Evolutionary conservation across 2,797 vertebrate genomes (phyloP).

Genomic region (Sorex maritimensis): DNA sequence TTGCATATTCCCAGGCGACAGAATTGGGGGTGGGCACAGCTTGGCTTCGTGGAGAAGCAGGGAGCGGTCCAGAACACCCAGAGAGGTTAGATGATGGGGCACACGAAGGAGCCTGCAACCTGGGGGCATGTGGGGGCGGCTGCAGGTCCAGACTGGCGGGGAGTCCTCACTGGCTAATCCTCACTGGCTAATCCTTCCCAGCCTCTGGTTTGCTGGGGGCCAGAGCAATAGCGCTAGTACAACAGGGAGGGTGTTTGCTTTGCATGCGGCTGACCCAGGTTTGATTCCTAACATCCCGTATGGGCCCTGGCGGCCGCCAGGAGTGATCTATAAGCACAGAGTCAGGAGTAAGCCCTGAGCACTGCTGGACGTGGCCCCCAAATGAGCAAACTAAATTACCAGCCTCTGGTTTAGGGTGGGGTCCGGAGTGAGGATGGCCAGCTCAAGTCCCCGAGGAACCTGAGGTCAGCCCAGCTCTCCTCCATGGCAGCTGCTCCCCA

Average conservation of each 20-base stretch:
- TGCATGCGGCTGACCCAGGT: too few relatives aligned
- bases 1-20: too few relatives aligned
- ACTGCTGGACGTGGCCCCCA: neutral
- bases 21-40: neutral
- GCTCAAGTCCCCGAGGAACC: slow-evolving; percentile 70
- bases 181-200: slow-evolving; percentile 13
- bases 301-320: too few relatives aligned
- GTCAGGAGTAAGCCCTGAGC: too few relatives aligned
- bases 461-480: neutral
- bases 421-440: neutral
- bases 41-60: neutral
- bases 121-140: neutral
- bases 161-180: neutral
- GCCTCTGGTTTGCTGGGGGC: slow-evolving; percentile 48
- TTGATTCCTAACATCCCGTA: too few relatives aligned
- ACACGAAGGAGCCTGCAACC: too few relatives aligned
- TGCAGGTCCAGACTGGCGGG: neutral
- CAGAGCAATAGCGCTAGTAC: neutral
- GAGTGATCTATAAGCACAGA: too few relatives aligned
- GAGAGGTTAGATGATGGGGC: neutral
- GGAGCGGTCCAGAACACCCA: neutral
- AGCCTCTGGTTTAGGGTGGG: slow-evolving; percentile 39
- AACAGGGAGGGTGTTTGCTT: too few relatives aligned
- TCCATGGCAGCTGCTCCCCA: slow-evolving; percentile 74
- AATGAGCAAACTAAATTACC: too few relatives aligned